Conservation (phyloP, 2,888 invertebrate genomes). For the Tenthredo mesomela region DNA sequence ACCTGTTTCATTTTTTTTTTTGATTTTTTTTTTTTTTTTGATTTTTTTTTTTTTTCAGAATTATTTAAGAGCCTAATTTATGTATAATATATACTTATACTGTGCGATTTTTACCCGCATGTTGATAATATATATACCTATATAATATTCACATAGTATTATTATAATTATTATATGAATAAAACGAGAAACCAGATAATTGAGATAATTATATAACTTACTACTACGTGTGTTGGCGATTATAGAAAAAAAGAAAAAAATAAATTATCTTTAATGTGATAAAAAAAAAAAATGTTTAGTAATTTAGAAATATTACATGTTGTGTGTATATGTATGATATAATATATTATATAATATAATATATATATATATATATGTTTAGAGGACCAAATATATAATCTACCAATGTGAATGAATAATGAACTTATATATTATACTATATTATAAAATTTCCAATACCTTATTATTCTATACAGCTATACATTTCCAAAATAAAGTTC, state of each 20-base stretch:
- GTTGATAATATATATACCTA: no score
- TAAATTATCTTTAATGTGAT: conserved; percentile 42
- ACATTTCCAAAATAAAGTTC: background rate
- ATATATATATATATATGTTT: conserved; percentile 68
- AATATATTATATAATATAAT: conserved; percentile 56
- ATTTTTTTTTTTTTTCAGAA: background rate
- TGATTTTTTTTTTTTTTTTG: background rate
- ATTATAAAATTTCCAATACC: background rate
- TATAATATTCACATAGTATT: background rate
- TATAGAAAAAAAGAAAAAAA: background rate
- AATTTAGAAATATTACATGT: conserved; percentile 64
- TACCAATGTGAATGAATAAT: conserved; percentile 56
- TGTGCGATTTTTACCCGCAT: background rate
- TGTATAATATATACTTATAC: background rate
- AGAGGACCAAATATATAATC: conserved; percentile 75
- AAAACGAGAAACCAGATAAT: background rate
- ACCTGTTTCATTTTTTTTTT: background rate
- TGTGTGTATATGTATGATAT: conserved; percentile 70
- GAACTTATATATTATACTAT: background rate
- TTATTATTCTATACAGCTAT: background rate
- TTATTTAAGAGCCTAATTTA: background rate
- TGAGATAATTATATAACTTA: background rate
- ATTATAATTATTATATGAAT: background rate
- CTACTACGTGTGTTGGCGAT: background rate
- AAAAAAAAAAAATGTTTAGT: conserved; percentile 32